Base-by-base conservation (phyloP, 2,113 vertebrate species). In the Nematolebias whitei region DNA sequence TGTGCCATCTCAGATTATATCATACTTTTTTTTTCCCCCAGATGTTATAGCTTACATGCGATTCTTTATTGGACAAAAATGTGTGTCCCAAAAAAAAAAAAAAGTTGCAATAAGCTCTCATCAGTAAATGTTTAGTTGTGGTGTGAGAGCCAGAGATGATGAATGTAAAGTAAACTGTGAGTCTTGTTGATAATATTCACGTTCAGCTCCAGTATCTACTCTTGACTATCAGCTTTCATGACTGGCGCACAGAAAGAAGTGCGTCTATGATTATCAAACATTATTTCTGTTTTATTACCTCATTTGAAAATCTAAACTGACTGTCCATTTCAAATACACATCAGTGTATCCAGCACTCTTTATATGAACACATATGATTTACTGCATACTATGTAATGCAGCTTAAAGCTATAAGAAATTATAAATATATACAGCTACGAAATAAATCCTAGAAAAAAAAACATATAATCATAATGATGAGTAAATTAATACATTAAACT, bases 131-230 rank as follows among this genome's bases (percentile, higher is more conserved):
- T 87, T 76, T 76, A 82, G 77, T 69, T 35, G 19, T 8, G 79
- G 80, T 70, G 76, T 59, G 54, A 63, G 63, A 76, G 84, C 76
- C 85, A 78, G 67, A 89, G 75, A 79, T 72, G 67, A 88, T 83
- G 86, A 90, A 89, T 89, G 84, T 87, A 83, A 78, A 76, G 78
- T 82, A 79, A 72, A 67, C 64, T 75, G 67, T 86, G 79, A 70
- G 78, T 84, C 76, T 71, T 83, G 74, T 86, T 82, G 77, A 85
- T 69, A 40, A 68, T 77, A 76, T 76, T 80, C 68, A 71, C 74
- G 64, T 64, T 76, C 55, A 66, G 71, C 67, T 83, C 75, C 63
- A 47, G 16, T 83, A 84, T 79, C 76, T 68, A 70, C 78, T 82
- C 66, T 80, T 67, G 58, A 69, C 73, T 69, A 65, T 82, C 58